A percentile compares a stretch with the other conserved stretches of the same genome.
Evolutionary conservation across 2,797 vertebrate species (phyloP).

Genomic region (Spinus olivaceus): DNA sequence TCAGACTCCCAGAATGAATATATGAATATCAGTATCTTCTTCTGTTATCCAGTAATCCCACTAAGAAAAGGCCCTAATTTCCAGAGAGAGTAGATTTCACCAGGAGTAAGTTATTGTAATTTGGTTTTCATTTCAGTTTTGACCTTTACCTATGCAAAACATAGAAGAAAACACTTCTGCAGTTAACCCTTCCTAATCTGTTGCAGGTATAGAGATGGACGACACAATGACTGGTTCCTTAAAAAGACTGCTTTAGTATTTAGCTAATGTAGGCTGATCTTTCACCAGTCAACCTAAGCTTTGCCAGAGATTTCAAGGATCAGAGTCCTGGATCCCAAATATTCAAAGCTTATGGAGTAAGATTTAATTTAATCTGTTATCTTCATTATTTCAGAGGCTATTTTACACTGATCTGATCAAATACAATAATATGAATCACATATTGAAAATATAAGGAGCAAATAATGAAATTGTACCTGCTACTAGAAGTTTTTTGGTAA

Average conservation of each 20-base stretch:
- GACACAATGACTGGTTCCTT: background rate
- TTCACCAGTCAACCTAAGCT: background rate
- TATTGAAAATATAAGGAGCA: accelerated
- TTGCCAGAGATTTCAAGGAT: background rate
- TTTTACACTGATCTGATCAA: background rate
- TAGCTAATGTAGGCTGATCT: background rate
- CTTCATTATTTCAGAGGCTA: background rate
- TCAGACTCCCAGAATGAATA: background rate
- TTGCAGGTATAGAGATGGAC: background rate
- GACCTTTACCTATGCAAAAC: background rate
- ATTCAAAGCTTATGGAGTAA: background rate
- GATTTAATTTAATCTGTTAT: background rate
- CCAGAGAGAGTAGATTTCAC: background rate
- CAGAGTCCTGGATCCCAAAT: background rate
- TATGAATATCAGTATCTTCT: background rate
- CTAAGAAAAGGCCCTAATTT: background rate
- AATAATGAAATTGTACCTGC: background rate
- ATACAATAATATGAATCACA: background rate
- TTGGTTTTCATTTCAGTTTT: background rate
- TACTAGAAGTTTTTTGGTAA: background rate
- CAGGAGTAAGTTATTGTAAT: background rate
- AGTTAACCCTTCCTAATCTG: background rate
- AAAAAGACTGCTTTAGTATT: background rate
- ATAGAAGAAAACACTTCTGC: background rate
- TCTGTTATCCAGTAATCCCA: background rate